Conservation (phyloP, 1,140 invertebrate species). For the Atopsyche davidsoni region DNA sequence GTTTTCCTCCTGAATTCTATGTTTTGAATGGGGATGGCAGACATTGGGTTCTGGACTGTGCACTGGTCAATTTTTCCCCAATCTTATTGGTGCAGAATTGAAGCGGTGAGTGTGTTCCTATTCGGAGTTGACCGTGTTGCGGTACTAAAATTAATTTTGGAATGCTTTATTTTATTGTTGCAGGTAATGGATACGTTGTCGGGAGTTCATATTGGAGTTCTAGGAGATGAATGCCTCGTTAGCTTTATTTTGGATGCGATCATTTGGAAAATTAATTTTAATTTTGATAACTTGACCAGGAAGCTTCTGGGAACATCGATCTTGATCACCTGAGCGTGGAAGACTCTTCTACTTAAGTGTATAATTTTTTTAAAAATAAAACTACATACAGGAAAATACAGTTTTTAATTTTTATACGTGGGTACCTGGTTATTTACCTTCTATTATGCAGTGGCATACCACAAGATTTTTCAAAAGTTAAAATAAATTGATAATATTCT, state of each 20-base stretch:
- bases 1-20: constrained; percentile 3
- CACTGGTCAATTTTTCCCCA: not conserved
- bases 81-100: not conserved
- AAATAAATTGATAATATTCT: too few relatives aligned
- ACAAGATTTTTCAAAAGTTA: too few relatives aligned
- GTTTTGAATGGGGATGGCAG: not conserved
- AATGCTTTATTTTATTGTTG: constrained; percentile 24
- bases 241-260: not conserved
- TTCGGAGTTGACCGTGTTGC: not conserved
- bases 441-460: too few relatives aligned
- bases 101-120: not conserved
- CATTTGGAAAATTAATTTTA: constrained; percentile 1
- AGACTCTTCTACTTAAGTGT: too few relatives aligned
- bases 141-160: constrained; percentile 22
- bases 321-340: too few relatives aligned
- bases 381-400: too few relatives aligned
- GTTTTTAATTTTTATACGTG: too few relatives aligned
- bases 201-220: constrained; percentile 28
- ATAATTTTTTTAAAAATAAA: too few relatives aligned
- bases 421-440: too few relatives aligned
- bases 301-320: too few relatives aligned
- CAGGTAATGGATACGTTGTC: constrained; percentile 30
- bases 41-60: not conserved
- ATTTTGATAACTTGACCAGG: too few relatives aligned
- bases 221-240: constrained; percentile 21